phyloP scores from a whole-genome alignment of 2,888 invertebrate genomes.

The Cephus pygmeus region DNA sequence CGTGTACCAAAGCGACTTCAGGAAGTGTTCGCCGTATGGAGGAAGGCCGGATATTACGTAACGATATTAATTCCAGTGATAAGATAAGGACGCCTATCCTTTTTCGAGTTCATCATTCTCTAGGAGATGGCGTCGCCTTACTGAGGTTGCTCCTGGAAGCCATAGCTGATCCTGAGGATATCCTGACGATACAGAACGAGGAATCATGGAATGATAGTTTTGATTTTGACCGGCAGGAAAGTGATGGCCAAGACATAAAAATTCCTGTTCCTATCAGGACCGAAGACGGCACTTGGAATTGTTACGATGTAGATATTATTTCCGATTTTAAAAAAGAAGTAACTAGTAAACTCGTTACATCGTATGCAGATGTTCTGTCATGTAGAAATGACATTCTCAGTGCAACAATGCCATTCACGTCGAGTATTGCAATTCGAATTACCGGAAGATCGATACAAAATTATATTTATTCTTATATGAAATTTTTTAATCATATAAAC shows the following conservation, averaged over 20 bases:
- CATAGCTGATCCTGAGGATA: constrained; percentile 63
- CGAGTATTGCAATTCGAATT: constrained; percentile 11
- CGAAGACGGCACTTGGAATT: neutral
- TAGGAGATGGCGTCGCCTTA: constrained; percentile 70
- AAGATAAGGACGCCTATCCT: constrained; percentile 64
- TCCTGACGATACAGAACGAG: constrained; percentile 1
- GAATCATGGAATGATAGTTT: neutral
- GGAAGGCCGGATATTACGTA: constrained; percentile 27
- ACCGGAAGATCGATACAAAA: constrained; percentile 9
- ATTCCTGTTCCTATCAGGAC: neutral
- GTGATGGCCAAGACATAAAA: neutral
- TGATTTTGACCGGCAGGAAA: neutral
- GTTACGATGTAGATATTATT: neutral
- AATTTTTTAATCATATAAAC: constrained; percentile 14
- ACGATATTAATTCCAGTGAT: neutral
- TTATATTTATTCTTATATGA: constrained; percentile 15
- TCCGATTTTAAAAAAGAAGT: neutral
- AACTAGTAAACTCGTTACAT: neutral
- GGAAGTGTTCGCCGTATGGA: constrained; percentile 34
- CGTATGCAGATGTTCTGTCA: neutral
- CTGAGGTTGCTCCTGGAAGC: constrained; percentile 67
- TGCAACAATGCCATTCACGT: constrained; percentile 44
- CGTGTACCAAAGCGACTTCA: constrained; percentile 32
- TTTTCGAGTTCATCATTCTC: constrained; percentile 70
- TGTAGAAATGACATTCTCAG: constrained; percentile 28